phyloP scores from a whole-genome alignment of 2,797 vertebrate species.

The Eutrigla gurnardus region DNA sequence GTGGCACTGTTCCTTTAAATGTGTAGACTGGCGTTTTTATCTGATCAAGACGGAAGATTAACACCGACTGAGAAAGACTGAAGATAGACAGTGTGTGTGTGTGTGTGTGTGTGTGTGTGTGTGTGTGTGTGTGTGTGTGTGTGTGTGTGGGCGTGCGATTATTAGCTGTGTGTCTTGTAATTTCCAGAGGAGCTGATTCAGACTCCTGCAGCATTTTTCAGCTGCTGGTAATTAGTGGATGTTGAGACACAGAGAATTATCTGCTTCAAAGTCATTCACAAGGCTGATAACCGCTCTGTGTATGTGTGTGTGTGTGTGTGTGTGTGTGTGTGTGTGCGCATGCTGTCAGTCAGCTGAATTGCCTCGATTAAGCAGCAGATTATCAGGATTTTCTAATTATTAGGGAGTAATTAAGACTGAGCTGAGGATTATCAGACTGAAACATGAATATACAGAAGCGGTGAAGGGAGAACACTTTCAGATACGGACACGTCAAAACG shows the following conservation, averaged over 20 bases:
- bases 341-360: constrained; percentile 56
- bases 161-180: constrained; percentile 52
- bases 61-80: constrained; percentile 50
- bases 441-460: constrained; percentile 47
- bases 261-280: constrained; percentile 58
- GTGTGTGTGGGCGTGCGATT: constrained; percentile 28
- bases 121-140: constrained; percentile 14
- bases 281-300: constrained; percentile 52
- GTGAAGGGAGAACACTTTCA: constrained; percentile 28
- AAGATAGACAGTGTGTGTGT: constrained; percentile 24
- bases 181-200: constrained; percentile 72
- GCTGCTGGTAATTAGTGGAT: constrained; percentile 54
- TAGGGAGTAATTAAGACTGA: constrained; percentile 69
- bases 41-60: constrained; percentile 66
- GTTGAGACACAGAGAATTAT: constrained; percentile 62
- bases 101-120: constrained; percentile 2
- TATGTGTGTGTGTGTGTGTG: constrained; percentile 29
- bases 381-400: constrained; percentile 75
- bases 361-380: constrained; percentile 67
- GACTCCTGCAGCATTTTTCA: constrained; percentile 56
- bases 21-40: constrained; percentile 47
- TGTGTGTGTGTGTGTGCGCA: constrained; percentile 6
- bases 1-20: constrained; percentile 49
- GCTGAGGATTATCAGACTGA: constrained; percentile 54
- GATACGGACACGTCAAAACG: constrained; percentile 14